A percentile compares a stretch with the other conserved stretches of the same genome.
phyloP scores from a whole-genome alignment of 2,888 invertebrate genomes.

The Corythucha ciliata region DNA sequence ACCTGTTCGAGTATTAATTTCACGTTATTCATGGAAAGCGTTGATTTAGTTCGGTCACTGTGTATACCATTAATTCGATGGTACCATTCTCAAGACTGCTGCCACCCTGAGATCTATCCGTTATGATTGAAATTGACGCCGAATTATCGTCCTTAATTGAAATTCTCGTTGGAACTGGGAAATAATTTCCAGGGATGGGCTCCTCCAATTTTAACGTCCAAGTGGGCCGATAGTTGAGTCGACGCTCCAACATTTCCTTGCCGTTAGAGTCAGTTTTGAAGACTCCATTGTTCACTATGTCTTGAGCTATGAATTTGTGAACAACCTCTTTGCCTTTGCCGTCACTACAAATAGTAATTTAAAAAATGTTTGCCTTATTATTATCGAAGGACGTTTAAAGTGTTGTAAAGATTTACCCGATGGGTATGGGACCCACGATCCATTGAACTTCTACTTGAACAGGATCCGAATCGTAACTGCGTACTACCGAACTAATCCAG shows the following conservation, averaged over 20 bases:
- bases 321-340: slow-evolving; percentile 73
- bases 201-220: slow-evolving; percentile 63
- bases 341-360: slow-evolving; percentile 48
- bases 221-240: slow-evolving; percentile 58
- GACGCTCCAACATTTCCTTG: slow-evolving; percentile 67
- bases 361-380: too few species aligned
- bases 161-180: slow-evolving; percentile 80
- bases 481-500: slow-evolving; percentile 66
- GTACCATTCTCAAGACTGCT: slow-evolving; percentile 63
- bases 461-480: slow-evolving; percentile 54
- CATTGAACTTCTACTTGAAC: slow-evolving; percentile 60
- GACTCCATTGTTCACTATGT: slow-evolving; percentile 50
- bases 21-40: background rate
- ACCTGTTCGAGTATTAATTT: slow-evolving; percentile 47
- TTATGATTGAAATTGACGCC: slow-evolving; percentile 50
- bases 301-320: slow-evolving; percentile 42
- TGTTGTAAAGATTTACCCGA: slow-evolving; percentile 49
- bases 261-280: slow-evolving; percentile 96
- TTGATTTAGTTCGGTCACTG: too few species aligned
- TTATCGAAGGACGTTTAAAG: too few species aligned
- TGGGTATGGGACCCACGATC: slow-evolving; percentile 67
- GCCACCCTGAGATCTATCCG: slow-evolving; percentile 75
- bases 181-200: slow-evolving; percentile 78
- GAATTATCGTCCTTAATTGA: slow-evolving; percentile 51
- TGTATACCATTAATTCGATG: slow-evolving; percentile 47